Evolutionary conservation across 2,113 vertebrate species (phyloP).

Genomic region (Antigone vipio): DNA sequence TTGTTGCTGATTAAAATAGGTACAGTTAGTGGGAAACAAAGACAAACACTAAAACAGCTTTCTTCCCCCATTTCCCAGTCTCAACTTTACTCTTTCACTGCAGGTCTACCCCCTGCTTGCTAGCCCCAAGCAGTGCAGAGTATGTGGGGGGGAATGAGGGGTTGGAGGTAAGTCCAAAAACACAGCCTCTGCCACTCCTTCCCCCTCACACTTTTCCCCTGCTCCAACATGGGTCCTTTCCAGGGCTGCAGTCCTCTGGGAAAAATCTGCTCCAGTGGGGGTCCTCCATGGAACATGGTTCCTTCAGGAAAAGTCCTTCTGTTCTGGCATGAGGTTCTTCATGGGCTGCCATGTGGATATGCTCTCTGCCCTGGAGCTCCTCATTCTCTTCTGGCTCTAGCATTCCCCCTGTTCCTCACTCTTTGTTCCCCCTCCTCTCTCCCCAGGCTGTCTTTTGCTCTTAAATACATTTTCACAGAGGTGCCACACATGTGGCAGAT

Average conservation of each 20-base stretch:
- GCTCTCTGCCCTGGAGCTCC: background rate
- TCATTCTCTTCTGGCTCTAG: background rate
- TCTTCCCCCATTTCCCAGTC: background rate
- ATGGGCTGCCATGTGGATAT: background rate
- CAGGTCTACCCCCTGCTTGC: background rate
- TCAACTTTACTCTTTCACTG: background rate
- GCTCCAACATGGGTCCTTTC: background rate
- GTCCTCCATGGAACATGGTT: fast-evolving
- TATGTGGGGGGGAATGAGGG: background rate
- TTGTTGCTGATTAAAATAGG: no score
- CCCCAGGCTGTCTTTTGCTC: background rate
- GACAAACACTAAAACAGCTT: background rate
- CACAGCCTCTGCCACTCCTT: background rate
- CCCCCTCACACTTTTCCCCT: background rate
- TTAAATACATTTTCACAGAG: background rate
- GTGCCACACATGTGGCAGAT: background rate
- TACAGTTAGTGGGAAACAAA: background rate
- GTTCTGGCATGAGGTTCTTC: background rate
- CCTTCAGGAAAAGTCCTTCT: background rate
- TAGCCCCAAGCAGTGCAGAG: background rate
- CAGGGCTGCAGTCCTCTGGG: background rate
- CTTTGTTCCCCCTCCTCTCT: background rate
- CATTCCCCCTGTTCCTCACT: background rate
- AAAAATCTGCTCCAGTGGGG: background rate
- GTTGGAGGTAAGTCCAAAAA: background rate